These are phyloP conservation scores for Nothocercus nigrocapillus DNA, from an alignment of 2,113 vertebrate species.

Conservation along the genomic window DNA sequence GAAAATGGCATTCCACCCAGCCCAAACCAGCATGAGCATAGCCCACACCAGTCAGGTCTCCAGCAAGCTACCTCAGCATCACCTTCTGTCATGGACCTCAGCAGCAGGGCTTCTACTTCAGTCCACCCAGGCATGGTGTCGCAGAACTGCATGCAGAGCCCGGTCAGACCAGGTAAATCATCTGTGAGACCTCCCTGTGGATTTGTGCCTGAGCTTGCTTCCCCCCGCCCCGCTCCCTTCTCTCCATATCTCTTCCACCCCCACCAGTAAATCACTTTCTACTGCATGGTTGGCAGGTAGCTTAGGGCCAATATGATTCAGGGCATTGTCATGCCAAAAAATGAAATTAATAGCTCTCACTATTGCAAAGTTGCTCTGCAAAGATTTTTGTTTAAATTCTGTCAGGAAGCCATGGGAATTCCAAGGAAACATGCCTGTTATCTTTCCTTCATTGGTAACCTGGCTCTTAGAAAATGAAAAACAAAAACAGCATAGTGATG, in stretches of 20 bases:
- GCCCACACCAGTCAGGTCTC: slow-evolving; percentile 79
- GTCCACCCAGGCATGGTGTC: slow-evolving; percentile 84
- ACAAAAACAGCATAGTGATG: not conserved
- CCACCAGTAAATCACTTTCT: not conserved
- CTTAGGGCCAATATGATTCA: not conserved
- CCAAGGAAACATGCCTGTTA: not conserved
- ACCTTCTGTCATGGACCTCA: slow-evolving; percentile 91
- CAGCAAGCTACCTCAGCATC: slow-evolving; percentile 81
- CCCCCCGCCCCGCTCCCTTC: not conserved
- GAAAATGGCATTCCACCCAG: slow-evolving; percentile 98
- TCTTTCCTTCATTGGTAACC: not conserved
- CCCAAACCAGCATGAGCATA: slow-evolving; percentile 84
- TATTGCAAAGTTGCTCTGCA: not conserved
- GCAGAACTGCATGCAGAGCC: slow-evolving; percentile 89
- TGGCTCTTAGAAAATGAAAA: not conserved
- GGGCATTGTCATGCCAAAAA: not conserved
- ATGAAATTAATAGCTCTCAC: not conserved
- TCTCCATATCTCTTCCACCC: not conserved
- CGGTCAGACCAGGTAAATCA: slow-evolving; percentile 88
- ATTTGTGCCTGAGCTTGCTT: not conserved
- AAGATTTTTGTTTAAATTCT: not conserved
- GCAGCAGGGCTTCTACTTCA: slow-evolving; percentile 88
- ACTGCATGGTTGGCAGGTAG: not conserved
- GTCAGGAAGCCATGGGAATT: not conserved
- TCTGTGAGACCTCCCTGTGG: not conserved